Evolutionary conservation across 53 echinoderm and acorn worm genomes (phyloP), one percentile per base, ranked within the genome.

Genomic region (Zoroaster sp.): DNA sequence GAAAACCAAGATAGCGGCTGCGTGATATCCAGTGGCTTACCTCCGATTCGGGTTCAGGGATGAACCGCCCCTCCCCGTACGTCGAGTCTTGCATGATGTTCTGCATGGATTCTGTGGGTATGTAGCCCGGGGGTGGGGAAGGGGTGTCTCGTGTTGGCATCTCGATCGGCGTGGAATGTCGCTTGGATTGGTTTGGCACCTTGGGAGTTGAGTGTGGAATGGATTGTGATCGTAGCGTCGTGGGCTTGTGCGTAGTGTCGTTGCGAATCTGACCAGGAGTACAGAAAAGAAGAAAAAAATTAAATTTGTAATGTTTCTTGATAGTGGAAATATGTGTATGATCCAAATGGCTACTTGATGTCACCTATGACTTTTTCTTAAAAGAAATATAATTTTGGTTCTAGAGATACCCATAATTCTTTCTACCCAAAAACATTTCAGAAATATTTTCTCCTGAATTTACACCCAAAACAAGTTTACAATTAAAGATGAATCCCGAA

Each of bases 51-150:
- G 88, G 91, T 73, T 95, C 93, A 33, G 93, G 95, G 69, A 95
- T 93, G 47, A 95, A 95, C 34, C 40, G 46, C n/a, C 91, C 95
- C 46, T 93, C 88, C 43, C 93, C 95, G 31, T 83, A 90, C 36
- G 68, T 82, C 5, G 82, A 82, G 34, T 82, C 34, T 33, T 67
- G 31, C 17, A 82, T 82, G 44, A 82, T 68, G 45, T 68, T 74
- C 34, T 87, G 74, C 65, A 77, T 66, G 33, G 80, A 40, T 8
- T 86, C 91, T 1, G 82, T 66, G 82, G 95, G 95, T 12, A 92
- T 66, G 71, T 90, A 87, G 71, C 93, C 95, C 0, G 93, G 95
- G 35, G 95, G 95, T 13, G 94, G 94, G 18, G 94, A 94, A 32
- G 90, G 95, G 13, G 90, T 93, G 31, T 92, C 89, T 2, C 95